phyloP scores from a whole-genome alignment of 2,888 invertebrate species.

The Drosophila setosimentum region DNA sequence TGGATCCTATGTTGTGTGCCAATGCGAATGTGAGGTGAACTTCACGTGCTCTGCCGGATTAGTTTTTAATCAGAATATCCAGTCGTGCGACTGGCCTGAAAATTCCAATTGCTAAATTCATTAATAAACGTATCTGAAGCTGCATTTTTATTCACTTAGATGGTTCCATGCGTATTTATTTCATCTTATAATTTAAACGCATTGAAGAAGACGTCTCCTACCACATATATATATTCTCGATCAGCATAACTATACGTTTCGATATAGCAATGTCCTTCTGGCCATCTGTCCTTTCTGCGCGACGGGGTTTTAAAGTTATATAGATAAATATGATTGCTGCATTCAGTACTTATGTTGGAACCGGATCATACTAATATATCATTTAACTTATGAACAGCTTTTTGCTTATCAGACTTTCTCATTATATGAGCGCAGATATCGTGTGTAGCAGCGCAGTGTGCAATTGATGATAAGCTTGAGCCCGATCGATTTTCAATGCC shows the following conservation, averaged over 20 bases:
- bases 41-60: slow-evolving; percentile 52
- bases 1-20: slow-evolving; percentile 65
- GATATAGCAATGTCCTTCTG: not conserved
- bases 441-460: no score
- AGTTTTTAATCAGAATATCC: slow-evolving; percentile 47
- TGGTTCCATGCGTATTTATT: not conserved
- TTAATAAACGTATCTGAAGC: slow-evolving; percentile 40
- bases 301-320: not conserved
- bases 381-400: not conserved
- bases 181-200: not conserved
- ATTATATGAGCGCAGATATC: no score
- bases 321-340: not conserved
- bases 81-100: slow-evolving; percentile 69
- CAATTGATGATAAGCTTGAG: no score
- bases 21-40: slow-evolving; percentile 77
- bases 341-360: not conserved
- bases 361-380: not conserved
- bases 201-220: not conserved
- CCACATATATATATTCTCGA: no score
- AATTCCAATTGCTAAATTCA: slow-evolving; percentile 52
- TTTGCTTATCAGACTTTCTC: not conserved
- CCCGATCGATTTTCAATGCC: no score
- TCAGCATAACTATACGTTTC: not conserved
- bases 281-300: not conserved
- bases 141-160: slow-evolving; percentile 10